Evolutionary conservation across 2,888 invertebrate genomes (phyloP).

Genomic region (Lumbricus terrestris): DNA sequence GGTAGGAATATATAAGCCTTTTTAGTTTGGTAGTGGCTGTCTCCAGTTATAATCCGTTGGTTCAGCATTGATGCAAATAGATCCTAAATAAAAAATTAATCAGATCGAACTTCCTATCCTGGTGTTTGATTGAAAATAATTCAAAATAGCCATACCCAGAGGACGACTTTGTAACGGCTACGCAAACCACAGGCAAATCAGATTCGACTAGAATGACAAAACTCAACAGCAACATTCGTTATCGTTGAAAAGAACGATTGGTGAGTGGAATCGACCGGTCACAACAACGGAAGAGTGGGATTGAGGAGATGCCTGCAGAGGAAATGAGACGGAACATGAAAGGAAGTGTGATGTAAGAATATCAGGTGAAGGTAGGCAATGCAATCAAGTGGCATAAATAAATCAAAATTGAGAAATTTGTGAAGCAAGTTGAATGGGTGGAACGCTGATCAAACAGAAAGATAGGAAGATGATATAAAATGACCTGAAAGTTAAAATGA

Average conservation of each 20-base stretch:
- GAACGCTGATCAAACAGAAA: background rate
- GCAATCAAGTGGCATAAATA: background rate
- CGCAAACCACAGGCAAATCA: background rate
- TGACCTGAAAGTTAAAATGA: background rate
- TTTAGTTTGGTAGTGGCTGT: background rate
- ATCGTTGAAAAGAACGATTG: background rate
- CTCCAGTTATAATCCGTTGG: background rate
- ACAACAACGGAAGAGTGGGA: background rate
- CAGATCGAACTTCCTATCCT: background rate
- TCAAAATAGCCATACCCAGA: background rate
- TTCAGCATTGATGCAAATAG: background rate
- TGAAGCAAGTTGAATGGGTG: background rate
- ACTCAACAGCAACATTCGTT: background rate
- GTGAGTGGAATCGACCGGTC: background rate
- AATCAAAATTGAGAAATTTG: background rate
- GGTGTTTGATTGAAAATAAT: background rate
- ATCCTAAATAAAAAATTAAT: background rate
- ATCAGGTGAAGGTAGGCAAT: background rate
- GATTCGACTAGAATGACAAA: background rate
- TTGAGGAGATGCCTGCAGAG: background rate
- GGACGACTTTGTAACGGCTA: background rate
- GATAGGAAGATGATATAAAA: background rate
- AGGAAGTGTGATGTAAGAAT: background rate
- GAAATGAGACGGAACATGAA: background rate
- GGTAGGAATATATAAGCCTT: background rate